These are phyloP conservation scores for Cyclina sinensis DNA, from an alignment of 1,140 invertebrate species.

Conservation along the genomic window DNA sequence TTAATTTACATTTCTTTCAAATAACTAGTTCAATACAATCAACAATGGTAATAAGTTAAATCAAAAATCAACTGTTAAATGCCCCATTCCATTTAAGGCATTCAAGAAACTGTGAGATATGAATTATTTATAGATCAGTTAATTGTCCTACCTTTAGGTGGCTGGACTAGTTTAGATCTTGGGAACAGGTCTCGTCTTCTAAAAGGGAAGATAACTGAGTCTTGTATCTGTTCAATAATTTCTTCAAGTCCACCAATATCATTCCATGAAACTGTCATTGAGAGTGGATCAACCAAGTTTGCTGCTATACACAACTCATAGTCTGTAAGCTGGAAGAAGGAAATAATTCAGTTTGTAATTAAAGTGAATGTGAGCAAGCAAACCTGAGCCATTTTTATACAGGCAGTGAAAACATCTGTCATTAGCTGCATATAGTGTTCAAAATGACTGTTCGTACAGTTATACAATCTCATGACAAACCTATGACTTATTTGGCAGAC, in stretches of 20 bases:
- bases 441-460: no score
- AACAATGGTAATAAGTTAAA: no score
- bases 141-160: constrained; percentile 93
- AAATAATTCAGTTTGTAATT: no score
- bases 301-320: constrained; percentile 98
- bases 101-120: no score
- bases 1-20: no score
- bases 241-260: constrained; percentile 97
- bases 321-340: constrained; percentile 90
- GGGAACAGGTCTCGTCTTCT: constrained; percentile 93
- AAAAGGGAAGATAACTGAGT: constrained; percentile 97
- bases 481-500: no score
- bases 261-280: constrained; percentile 95
- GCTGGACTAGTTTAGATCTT: constrained; percentile 94
- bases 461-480: no score
- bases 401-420: neutral
- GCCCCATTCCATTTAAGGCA: no score
- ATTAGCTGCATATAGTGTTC: no score
- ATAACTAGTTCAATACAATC: no score
- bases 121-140: no score
- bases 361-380: neutral
- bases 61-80: no score
- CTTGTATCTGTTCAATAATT: constrained; percentile 95
- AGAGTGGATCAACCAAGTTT: constrained; percentile 96
- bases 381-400: neutral